A percentile compares a stretch with the other conserved stretches of the same genome.
phyloP scores from a whole-genome alignment of 2,113 vertebrate genomes.

The Osmerus mordax region DNA sequence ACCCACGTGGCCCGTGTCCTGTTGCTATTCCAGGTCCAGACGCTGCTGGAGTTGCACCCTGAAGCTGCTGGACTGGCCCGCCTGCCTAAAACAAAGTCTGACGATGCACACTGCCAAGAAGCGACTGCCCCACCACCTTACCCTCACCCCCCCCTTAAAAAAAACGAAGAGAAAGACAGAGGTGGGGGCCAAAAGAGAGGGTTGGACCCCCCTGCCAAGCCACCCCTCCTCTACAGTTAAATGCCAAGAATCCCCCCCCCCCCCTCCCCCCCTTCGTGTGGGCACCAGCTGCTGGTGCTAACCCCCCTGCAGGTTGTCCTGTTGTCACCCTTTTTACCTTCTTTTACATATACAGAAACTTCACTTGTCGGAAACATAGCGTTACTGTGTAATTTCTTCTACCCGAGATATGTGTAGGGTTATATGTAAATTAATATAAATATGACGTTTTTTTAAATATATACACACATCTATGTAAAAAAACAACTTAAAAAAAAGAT shows the following conservation, averaged over 20 bases:
- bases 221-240: slow-evolving; percentile 15
- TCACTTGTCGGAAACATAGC: slow-evolving; percentile 74
- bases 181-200: slow-evolving; percentile 4
- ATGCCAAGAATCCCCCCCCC: slow-evolving; percentile 31
- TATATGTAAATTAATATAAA: slow-evolving; percentile 96
- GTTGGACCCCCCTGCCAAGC: slow-evolving; percentile 8
- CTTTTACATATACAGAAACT: slow-evolving; percentile 87
- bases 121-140: slow-evolving; percentile 41
- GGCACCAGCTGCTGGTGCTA: slow-evolving; percentile 68
- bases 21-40: slow-evolving; percentile 50
- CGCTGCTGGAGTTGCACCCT: slow-evolving; percentile 34
- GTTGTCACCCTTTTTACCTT: slow-evolving; percentile 73
- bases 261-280: slow-evolving; percentile 20
- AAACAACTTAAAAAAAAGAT: slow-evolving; percentile 82
- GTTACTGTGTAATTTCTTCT: slow-evolving; percentile 89
- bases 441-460: slow-evolving; percentile 80
- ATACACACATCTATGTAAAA: slow-evolving; percentile 67
- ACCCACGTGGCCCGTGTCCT: not conserved
- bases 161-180: not conserved
- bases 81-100: slow-evolving; percentile 47
- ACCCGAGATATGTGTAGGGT: slow-evolving; percentile 73
- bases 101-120: slow-evolving; percentile 74
- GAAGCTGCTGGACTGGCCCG: slow-evolving; percentile 41
- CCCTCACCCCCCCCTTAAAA: not conserved
- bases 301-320: slow-evolving; percentile 55